Base-by-base conservation (phyloP, 2,113 vertebrate species). In the Penelope pileata region DNA sequence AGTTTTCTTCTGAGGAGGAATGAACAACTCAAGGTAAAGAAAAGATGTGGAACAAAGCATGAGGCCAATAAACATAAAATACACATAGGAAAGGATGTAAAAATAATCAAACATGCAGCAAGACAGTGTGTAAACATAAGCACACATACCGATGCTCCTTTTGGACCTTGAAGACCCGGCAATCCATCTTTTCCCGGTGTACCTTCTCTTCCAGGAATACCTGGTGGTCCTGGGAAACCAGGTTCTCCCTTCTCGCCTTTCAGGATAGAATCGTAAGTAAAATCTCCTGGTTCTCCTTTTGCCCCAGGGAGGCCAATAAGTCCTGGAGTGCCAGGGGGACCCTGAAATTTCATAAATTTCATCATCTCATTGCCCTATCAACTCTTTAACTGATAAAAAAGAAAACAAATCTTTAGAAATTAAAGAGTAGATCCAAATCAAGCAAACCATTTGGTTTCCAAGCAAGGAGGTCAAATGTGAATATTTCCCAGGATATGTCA, bases 201-300 rank as follows among this genome's bases (percentile, higher is more conserved):
- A 88, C 99, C 99, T 51, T 98, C 98, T 94, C 92, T 90, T 32
- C 99, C 99, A 26, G 98, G 98, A 68, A 21, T 54, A 9, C 99
- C 99, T 3, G 98, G 95, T 40, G 92, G 91, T 69, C 99, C 99
- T 83, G 98, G 83, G 21, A 45, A 60, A 73, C 99, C 99, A 43
- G 98, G 96, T 34, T 97, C 93, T 93, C 99, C 99, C 91, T 98
- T 99, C 40, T 99, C 98, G 4, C 99, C 99, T 97, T 99, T 99
- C 83, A 99, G 96, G 64, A 98, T 97, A 4, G 98, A 50, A 64
- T 98, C 98, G 3, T 98, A 93, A 67, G 93, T 97, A 91, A 99
- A 96, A 83, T 99, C 99, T 7, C 99, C 99, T 32, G 99, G 99
- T 60, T 99, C 99, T 77, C 99, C 99, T 81, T 99, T 98, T 86